Conservation (phyloP, 64 coral and sea anemone species). For the Stichodactyla helianthus region DNA sequence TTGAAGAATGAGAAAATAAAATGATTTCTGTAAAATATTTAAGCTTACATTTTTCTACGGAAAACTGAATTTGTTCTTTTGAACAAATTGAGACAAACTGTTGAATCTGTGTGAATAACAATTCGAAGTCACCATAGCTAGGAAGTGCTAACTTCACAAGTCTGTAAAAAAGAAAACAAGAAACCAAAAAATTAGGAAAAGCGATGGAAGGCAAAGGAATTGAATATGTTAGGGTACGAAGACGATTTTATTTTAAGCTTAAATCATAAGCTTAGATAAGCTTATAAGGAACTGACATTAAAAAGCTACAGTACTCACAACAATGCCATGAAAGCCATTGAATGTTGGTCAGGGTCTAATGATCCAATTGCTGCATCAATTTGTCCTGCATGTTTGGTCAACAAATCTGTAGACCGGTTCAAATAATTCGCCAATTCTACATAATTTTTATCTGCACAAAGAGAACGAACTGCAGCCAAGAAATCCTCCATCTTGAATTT, state of each 20-base stretch:
- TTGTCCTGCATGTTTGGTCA: conserved; percentile 81
- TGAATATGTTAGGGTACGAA: not conserved
- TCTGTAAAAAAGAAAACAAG: conserved; percentile 29
- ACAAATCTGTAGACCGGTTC: conserved; percentile 80
- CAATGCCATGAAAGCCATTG: conserved; percentile 89
- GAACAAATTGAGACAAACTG: conserved; percentile 90
- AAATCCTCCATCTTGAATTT: conserved; percentile 97
- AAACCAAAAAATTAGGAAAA: not conserved
- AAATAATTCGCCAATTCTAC: conserved; percentile 83
- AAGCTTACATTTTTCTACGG: conserved; percentile 87
- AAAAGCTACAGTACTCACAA: conserved; percentile 46
- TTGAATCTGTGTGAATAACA: conserved; percentile 87
- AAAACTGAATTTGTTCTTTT: conserved; percentile 88
- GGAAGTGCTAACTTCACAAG: conserved; percentile 82
- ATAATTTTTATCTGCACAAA: conserved; percentile 96
- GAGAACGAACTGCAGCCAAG: conserved; percentile 74
- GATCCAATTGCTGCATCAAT: conserved; percentile 88
- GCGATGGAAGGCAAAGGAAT: not conserved
- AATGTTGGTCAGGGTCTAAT: conserved; percentile 95
- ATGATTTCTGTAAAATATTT: not conserved
- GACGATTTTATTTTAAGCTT: no score
- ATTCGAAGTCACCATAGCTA: conserved; percentile 95
- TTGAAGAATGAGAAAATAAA: not conserved
- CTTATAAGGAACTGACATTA: no score
- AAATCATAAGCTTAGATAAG: no score